Evolutionary conservation across 2,113 vertebrate genomes (phyloP).

Genomic region (Psophia crepitans): DNA sequence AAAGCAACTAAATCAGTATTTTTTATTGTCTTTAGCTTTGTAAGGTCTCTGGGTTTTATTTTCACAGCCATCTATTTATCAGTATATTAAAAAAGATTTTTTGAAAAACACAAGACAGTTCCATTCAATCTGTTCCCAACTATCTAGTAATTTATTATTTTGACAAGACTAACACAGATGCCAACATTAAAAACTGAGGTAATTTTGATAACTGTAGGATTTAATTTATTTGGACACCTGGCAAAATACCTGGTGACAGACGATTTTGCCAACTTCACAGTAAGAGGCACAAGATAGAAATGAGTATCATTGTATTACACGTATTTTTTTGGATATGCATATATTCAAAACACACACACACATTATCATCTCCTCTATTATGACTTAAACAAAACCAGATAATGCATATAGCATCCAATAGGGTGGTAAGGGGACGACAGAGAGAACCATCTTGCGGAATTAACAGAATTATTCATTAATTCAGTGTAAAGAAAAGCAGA

Average conservation of each 20-base stretch:
- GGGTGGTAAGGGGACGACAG: not conserved
- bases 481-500: not conserved
- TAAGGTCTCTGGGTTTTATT: not conserved
- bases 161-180: not conserved
- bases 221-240: not conserved
- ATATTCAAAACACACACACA: not conserved
- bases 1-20: not conserved
- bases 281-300: not conserved
- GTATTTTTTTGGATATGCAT: not conserved
- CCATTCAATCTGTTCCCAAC: not conserved
- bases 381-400: not conserved
- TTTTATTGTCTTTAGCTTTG: not conserved
- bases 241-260: not conserved
- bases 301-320: not conserved
- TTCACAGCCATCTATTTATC: not conserved
- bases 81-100: not conserved
- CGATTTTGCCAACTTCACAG: not conserved
- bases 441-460: not conserved
- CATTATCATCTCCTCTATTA: not conserved
- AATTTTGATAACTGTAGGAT: not conserved
- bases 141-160: not conserved
- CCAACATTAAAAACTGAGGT: not conserved
- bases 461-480: not conserved
- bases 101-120: accelerated
- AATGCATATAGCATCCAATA: not conserved